Evolutionary conservation across 2,797 vertebrate genomes (phyloP), one percentile per base, ranked within the genome.

Genomic region (Smutsia temminckii): DNA sequence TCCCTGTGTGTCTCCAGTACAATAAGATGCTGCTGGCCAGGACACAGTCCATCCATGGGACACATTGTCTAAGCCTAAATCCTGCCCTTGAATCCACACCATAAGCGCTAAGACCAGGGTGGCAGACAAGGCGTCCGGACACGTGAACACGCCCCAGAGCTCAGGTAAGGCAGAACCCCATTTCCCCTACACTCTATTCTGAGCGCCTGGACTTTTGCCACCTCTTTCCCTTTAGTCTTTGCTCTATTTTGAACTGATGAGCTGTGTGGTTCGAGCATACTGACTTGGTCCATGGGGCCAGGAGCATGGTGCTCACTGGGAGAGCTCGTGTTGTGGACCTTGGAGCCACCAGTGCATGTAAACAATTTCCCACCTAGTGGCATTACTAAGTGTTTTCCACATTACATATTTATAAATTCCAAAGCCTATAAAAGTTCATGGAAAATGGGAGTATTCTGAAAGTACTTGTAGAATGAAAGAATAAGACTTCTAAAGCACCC

Each of bases 31-130:
- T 32, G 32, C 29, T 83, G 27, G 20, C 3, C n/a, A 34, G 1
- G 16, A 5, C 16, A 68, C 10, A 40, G 46, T 64, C 11, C 25
- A 7, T 53, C 8, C 71, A n/a, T 4, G 9, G 46, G 11, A 1
- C 2, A 4, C 32, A 12, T n/a, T 40, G 11, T 63, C 59, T 79
- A 61, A 93, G 37, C 17, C 21, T 72, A 23, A 78, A 32, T 14
- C 34, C 29, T 57, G 25, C 20, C 21, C 6, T 61, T 61, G 20
- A 17, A 23, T 57, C 5, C 42, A 5, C 3, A 51, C 5, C 21
- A n/a, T 63, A 17, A 83, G 2, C 14, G 40, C 8, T 25, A 90
- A 77, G n/a, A 21, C 0, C 0, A 9, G 3, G 2, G 1, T n/a
- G 40, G 9, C 32, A 93, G 49, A 78, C 8, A 5, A 49, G 77